Evolutionary conservation across 2,888 invertebrate genomes (phyloP).

Genomic region (Eupithecia pulchellata): DNA sequence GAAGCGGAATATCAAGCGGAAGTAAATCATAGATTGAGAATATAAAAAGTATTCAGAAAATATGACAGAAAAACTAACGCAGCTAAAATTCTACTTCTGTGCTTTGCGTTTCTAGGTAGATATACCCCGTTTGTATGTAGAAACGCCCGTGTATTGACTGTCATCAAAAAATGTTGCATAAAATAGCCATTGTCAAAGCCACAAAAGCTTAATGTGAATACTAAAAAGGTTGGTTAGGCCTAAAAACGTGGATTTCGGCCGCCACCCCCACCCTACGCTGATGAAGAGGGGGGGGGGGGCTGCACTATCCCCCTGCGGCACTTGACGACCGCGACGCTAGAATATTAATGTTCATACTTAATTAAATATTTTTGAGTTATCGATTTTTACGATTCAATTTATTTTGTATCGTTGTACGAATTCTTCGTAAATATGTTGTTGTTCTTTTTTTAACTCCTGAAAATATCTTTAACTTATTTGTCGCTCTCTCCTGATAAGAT

Average conservation of each 20-base stretch:
- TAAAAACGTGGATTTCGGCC: constrained; percentile 79
- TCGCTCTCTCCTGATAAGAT: too few relatives aligned
- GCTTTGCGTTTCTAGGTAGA: too few relatives aligned
- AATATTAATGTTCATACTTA: constrained; percentile 80
- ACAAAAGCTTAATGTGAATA: constrained; percentile 68
- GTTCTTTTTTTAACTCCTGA: too few relatives aligned
- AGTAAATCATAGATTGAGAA: too few relatives aligned
- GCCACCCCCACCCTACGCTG: constrained; percentile 55
- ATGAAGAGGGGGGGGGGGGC: constrained; percentile 47
- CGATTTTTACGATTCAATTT: constrained; percentile 54
- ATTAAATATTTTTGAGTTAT: constrained; percentile 78
- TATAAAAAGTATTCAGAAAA: too few relatives aligned
- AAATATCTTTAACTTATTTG: too few relatives aligned
- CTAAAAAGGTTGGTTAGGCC: constrained; percentile 81
- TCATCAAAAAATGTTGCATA: constrained; percentile 1
- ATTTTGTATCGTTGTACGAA: not conserved
- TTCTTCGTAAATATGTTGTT: not conserved
- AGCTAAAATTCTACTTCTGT: too few relatives aligned
- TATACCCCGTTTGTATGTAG: not conserved
- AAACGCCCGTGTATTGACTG: not conserved
- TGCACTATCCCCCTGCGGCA: constrained; percentile 74
- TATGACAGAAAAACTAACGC: too few relatives aligned
- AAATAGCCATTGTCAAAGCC: constrained; percentile 59
- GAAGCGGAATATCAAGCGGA: too few relatives aligned
- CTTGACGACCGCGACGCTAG: constrained; percentile 79